phyloP scores from a whole-genome alignment of 2,797 vertebrate species.

The Limnodromus scolopaceus region DNA sequence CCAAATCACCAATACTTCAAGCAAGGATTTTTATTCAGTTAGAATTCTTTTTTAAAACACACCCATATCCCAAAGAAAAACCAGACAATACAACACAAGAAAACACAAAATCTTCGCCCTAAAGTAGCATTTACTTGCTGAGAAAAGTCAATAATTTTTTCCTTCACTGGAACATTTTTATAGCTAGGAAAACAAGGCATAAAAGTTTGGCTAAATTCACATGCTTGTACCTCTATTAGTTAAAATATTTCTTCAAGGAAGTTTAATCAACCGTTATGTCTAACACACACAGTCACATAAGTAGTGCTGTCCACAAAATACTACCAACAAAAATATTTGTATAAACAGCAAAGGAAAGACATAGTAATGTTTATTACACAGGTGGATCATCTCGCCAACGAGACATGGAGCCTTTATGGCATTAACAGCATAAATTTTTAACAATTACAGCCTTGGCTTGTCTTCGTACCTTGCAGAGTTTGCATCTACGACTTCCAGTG shows the following conservation, averaged over 20 bases:
- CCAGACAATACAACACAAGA: not conserved
- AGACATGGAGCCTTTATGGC: not conserved
- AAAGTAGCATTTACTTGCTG: not conserved
- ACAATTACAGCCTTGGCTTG: not conserved
- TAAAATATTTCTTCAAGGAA: not conserved
- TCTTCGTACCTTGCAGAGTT: not conserved
- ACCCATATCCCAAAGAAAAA: not conserved
- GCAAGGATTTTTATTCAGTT: constrained; percentile 30
- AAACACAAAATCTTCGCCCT: constrained; percentile 34
- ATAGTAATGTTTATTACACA: not conserved
- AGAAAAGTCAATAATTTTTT: constrained; percentile 41
- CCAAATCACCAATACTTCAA: not conserved
- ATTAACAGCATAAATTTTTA: not conserved
- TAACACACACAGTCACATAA: not conserved
- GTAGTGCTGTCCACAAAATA: not conserved
- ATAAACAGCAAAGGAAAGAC: not conserved
- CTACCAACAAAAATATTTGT: not conserved
- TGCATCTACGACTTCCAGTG: not conserved
- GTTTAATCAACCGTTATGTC: not conserved
- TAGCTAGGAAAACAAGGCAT: constrained; percentile 27
- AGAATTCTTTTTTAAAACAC: constrained; percentile 9
- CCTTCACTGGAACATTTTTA: constrained; percentile 43
- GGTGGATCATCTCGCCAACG: not conserved
- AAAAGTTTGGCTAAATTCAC: constrained; percentile 23
- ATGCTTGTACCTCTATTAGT: not conserved